These are phyloP conservation scores for Acanthochromis polyacanthus DNA, from an alignment of 2,113 vertebrate genomes.

Conservation along the genomic window DNA sequence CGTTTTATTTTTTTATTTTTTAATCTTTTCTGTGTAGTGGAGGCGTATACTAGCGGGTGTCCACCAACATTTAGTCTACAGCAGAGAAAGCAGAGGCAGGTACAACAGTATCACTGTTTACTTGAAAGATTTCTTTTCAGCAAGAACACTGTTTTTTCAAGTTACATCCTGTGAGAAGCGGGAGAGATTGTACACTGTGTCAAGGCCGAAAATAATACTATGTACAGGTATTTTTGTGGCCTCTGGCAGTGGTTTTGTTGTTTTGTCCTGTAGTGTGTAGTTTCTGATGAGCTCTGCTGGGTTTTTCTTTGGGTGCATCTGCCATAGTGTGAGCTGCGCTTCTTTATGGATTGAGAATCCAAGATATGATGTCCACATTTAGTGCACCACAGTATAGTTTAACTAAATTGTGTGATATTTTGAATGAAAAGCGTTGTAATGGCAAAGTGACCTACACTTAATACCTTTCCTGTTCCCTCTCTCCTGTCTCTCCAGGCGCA, in stretches of 20 bases:
- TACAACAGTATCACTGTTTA: conserved; percentile 25
- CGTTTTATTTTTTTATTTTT: neutral
- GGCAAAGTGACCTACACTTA: neutral
- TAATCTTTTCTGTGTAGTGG: neutral
- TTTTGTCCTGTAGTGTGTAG: conserved; percentile 10
- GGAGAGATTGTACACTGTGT: conserved; percentile 11
- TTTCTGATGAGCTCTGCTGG: no score
- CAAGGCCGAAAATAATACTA: neutral
- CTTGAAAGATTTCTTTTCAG: conserved; percentile 20
- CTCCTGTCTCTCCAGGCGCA: neutral
- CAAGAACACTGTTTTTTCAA: neutral
- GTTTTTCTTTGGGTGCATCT: no score
- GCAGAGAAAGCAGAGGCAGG: conserved; percentile 19
- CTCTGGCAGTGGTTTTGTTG: neutral
- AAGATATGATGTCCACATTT: no score
- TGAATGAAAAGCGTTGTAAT: neutral
- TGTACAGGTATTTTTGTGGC: neutral
- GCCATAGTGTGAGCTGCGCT: no score
- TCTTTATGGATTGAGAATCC: no score
- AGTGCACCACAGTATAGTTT: no score
- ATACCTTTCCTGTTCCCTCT: neutral
- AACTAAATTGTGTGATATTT: neutral
- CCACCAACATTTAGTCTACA: conserved; percentile 10
- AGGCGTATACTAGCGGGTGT: conserved; percentile 32
- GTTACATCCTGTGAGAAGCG: neutral